phyloP scores from a whole-genome alignment of 2,888 invertebrate species.

The Eupithecia subfuscata region DNA sequence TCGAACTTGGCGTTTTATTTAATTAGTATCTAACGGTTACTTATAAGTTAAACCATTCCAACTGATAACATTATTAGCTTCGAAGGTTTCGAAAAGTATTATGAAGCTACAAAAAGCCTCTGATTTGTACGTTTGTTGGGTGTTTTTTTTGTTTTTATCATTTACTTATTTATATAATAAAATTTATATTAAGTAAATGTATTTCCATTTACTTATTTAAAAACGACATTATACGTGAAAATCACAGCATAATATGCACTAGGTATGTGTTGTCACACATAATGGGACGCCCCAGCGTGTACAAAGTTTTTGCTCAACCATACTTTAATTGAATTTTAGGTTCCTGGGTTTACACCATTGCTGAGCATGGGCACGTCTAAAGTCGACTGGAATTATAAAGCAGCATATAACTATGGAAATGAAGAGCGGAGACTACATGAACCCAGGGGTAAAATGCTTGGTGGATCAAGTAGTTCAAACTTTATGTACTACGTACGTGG shows the following conservation, averaged over 20 bases:
- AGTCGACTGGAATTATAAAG: constrained; percentile 50
- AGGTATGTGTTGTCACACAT: not conserved
- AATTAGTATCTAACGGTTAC: not conserved
- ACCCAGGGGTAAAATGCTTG: constrained; percentile 86
- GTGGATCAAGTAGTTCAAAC: constrained; percentile 86
- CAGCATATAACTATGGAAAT: not conserved
- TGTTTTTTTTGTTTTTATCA: not conserved
- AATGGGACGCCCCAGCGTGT: not conserved
- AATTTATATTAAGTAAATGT: no score
- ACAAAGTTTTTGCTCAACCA: not conserved
- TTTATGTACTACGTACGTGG: constrained; percentile 87
- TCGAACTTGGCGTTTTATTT: no score
- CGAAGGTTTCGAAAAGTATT: not conserved
- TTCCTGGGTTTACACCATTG: constrained; percentile 50
- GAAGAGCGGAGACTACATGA: constrained; percentile 26
- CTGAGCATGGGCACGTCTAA: constrained; percentile 34
- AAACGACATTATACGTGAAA: not conserved
- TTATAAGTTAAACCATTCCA: not conserved
- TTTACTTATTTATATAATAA: not conserved
- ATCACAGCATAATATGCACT: not conserved
- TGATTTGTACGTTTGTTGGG: not conserved
- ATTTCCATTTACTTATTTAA: no score
- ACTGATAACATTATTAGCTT: not conserved
- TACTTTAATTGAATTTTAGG: constrained; percentile 46
- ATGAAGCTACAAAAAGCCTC: not conserved